Percentiles rank a stretch among this genome's conserved stretches.
Conservation (phyloP, 2,797 vertebrate genomes). For the Chromobotia macracanthus region DNA sequence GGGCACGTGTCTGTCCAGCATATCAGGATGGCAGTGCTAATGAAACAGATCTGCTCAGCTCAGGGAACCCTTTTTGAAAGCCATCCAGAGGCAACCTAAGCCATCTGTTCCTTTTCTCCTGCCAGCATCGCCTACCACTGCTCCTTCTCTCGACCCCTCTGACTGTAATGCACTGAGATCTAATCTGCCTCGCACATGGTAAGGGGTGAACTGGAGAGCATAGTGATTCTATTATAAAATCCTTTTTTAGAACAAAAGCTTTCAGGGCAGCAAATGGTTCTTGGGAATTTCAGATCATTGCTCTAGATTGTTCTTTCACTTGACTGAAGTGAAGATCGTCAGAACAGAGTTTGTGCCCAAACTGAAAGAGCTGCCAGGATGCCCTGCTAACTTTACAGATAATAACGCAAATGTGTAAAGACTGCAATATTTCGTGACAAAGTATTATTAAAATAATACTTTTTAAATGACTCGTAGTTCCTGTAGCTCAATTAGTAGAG, state of each 20-base stretch:
- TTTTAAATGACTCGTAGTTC: too few species aligned
- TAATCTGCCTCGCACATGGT: slow-evolving; percentile 40
- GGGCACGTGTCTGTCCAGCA: slow-evolving; percentile 54
- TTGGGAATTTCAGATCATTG: slow-evolving; percentile 4
- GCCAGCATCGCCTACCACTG: slow-evolving; percentile 43
- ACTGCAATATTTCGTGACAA: too few species aligned
- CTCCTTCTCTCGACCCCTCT: slow-evolving; percentile 19
- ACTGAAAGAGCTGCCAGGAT: background rate
- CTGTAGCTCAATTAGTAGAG: too few species aligned
- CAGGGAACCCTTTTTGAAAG: slow-evolving; percentile 59
- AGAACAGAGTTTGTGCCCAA: background rate
- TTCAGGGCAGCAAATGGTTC: background rate
- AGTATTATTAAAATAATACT: too few species aligned
- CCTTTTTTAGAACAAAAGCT: slow-evolving; percentile 18
- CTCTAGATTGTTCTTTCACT: background rate
- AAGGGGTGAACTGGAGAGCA: slow-evolving; percentile 40
- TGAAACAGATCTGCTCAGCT: slow-evolving; percentile 67
- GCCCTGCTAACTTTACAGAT: background rate
- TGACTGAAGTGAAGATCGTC: background rate
- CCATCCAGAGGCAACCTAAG: slow-evolving; percentile 57
- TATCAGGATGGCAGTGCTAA: slow-evolving; percentile 60
- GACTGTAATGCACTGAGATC: slow-evolving; percentile 27
- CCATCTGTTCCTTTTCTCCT: slow-evolving; percentile 55
- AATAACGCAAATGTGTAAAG: too few species aligned
- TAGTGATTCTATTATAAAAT: slow-evolving; percentile 18